phyloP scores from a whole-genome alignment of 2,797 vertebrate genomes.

The Rhinophrynus dorsalis region DNA sequence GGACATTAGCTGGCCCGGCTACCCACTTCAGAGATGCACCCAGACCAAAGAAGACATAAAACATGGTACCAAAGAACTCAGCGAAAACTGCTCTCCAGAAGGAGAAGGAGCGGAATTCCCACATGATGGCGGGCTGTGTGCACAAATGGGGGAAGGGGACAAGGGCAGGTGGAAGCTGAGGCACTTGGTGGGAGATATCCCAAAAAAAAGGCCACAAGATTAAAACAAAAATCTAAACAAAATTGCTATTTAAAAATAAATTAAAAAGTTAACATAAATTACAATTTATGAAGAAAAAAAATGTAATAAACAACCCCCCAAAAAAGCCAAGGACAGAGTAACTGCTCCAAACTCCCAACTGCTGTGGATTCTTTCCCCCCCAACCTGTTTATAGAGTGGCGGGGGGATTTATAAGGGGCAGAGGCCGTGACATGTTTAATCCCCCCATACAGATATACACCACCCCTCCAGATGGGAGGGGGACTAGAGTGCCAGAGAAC shows the following conservation, averaged over 20 bases:
- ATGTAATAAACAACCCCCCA: constrained; percentile 21
- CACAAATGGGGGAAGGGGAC: neutral
- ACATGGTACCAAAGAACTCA: constrained; percentile 92
- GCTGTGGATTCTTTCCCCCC: constrained; percentile 44
- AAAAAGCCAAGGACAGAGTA: constrained; percentile 40
- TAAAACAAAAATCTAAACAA: neutral
- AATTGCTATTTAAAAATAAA: constrained; percentile 9
- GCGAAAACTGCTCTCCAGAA: constrained; percentile 95
- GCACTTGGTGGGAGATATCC: constrained; percentile 15
- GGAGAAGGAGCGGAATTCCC: constrained; percentile 90
- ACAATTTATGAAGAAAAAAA: constrained; percentile 29
- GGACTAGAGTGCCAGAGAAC: constrained; percentile 6
- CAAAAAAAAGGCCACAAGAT: constrained; percentile 16
- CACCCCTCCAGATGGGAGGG: constrained; percentile 37
- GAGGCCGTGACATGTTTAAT: constrained; percentile 43
- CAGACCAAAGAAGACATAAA: constrained; percentile 91
- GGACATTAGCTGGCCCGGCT: constrained; percentile 80
- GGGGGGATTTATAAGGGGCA: constrained; percentile 50
- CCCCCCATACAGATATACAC: constrained; percentile 41
- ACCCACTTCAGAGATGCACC: constrained; percentile 88
- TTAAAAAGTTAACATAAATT: constrained; percentile 14
- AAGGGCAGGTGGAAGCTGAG: constrained; percentile 24
- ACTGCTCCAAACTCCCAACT: constrained; percentile 44
- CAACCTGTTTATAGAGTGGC: constrained; percentile 50
- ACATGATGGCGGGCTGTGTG: constrained; percentile 74